Evolutionary conservation across 2,888 invertebrate species (phyloP).

Genomic region (Chouioia cunea): DNA sequence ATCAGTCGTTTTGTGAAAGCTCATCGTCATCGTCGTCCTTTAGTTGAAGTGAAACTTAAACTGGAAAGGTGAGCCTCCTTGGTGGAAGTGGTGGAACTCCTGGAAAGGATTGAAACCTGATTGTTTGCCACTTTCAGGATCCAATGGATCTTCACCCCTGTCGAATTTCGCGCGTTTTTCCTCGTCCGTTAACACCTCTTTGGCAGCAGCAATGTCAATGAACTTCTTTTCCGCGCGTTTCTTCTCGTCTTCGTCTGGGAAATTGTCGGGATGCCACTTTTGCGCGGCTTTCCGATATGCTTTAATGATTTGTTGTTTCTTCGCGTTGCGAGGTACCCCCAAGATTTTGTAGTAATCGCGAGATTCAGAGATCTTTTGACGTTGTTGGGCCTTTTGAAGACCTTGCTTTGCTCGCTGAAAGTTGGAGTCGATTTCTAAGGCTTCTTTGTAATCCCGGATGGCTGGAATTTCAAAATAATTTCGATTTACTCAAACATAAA

Average conservation of each 20-base stretch:
- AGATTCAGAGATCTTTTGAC: slow-evolving; percentile 92
- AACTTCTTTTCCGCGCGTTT: slow-evolving; percentile 97
- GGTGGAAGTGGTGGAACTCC: slow-evolving; percentile 77
- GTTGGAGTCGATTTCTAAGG: slow-evolving; percentile 84
- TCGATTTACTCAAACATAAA: not conserved
- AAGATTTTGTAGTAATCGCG: slow-evolving; percentile 98
- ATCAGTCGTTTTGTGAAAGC: too few relatives aligned
- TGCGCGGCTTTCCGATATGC: slow-evolving; percentile 97
- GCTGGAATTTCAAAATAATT: slow-evolving; percentile 71
- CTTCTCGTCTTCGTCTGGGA: slow-evolving; percentile 86
- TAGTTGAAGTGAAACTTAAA: slow-evolving; percentile 98
- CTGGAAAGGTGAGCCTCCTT: slow-evolving; percentile 86
- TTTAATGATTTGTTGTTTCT: slow-evolving; percentile 93
- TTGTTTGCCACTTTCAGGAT: slow-evolving; percentile 85
- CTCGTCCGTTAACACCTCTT: slow-evolving; percentile 92
- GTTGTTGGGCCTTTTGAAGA: slow-evolving; percentile 85
- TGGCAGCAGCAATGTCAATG: slow-evolving; percentile 98
- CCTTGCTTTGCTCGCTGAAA: slow-evolving; percentile 90
- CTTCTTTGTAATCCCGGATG: slow-evolving; percentile 87
- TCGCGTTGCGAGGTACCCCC: slow-evolving; percentile 89
- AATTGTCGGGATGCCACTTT: slow-evolving; percentile 99
- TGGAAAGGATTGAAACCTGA: slow-evolving; percentile 79
- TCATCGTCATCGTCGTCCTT: slow-evolving; percentile 4
- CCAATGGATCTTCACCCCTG: slow-evolving; percentile 94
- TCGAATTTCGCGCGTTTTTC: slow-evolving; percentile 97